Conservation (phyloP, 2,797 vertebrate genomes). For the Chrysocyon brachyurus region DNA sequence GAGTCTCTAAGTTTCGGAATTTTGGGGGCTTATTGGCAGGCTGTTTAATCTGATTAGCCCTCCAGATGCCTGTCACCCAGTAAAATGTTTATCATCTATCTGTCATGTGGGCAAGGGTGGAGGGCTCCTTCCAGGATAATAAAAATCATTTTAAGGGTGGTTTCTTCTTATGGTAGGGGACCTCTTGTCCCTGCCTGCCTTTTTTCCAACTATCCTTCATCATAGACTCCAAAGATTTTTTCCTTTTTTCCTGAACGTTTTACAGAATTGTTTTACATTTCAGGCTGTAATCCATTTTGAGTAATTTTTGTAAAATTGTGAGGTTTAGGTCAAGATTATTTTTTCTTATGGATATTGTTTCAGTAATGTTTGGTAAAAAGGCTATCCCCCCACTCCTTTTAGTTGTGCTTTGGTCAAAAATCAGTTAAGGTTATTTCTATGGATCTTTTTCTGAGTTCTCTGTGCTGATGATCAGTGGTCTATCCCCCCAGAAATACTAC, state of each 20-base stretch:
- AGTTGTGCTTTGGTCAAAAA: neutral
- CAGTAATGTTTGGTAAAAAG: neutral
- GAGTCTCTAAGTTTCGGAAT: neutral
- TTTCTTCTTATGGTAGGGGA: neutral
- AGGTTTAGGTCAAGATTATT: neutral
- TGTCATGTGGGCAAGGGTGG: neutral
- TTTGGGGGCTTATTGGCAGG: neutral
- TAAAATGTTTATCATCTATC: neutral
- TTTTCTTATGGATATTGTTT: neutral
- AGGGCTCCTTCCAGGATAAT: neutral
- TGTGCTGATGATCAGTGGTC: neutral
- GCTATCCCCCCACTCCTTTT: rapidly evolving
- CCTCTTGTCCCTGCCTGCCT: neutral
- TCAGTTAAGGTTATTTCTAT: neutral
- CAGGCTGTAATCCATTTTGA: neutral
- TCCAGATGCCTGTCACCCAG: neutral
- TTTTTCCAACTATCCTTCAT: neutral
- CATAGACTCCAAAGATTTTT: neutral
- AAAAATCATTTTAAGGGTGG: neutral
- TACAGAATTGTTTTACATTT: neutral
- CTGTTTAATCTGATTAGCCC: neutral
- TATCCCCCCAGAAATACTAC: neutral
- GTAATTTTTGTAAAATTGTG: neutral
- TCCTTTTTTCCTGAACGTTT: neutral
- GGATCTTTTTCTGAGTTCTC: neutral